A percentile compares a stretch with the other conserved stretches of the same genome.
Evolutionary conservation across 2,113 vertebrate genomes (phyloP).

Genomic region (Malurus elegans): DNA sequence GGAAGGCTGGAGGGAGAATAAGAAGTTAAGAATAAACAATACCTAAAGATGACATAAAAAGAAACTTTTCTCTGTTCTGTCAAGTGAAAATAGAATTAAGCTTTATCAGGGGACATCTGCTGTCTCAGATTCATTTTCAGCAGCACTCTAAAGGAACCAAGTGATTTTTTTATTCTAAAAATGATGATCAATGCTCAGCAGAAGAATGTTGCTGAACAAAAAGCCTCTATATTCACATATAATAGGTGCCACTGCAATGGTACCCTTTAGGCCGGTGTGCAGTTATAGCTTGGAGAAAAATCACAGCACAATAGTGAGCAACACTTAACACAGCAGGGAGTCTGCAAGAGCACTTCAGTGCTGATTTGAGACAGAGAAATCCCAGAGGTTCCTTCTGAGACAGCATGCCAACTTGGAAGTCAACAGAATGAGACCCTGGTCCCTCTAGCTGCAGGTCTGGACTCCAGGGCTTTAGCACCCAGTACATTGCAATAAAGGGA

Average conservation of each 20-base stretch:
- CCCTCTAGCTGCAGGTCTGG: background rate
- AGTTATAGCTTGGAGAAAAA: background rate
- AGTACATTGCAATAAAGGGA: background rate
- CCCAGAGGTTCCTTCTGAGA: background rate
- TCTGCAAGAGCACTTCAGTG: background rate
- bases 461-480: background rate
- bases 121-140: background rate
- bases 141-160: background rate
- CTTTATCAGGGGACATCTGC: background rate
- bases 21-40: background rate
- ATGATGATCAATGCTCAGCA: background rate
- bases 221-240: background rate
- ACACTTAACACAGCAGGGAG: background rate
- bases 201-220: background rate
- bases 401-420: background rate
- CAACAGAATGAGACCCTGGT: background rate
- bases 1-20: slow-evolving; percentile 82
- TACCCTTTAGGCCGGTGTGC: background rate
- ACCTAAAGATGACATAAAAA: background rate
- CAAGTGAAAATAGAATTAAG: background rate
- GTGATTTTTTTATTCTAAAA: background rate
- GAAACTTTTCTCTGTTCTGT: background rate
- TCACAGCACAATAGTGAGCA: background rate
- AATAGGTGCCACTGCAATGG: background rate
- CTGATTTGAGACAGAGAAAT: background rate